Percentiles rank a stretch among this genome's conserved stretches.
Conservation (phyloP, 2,113 vertebrate genomes). For the Gallinago undulata region DNA sequence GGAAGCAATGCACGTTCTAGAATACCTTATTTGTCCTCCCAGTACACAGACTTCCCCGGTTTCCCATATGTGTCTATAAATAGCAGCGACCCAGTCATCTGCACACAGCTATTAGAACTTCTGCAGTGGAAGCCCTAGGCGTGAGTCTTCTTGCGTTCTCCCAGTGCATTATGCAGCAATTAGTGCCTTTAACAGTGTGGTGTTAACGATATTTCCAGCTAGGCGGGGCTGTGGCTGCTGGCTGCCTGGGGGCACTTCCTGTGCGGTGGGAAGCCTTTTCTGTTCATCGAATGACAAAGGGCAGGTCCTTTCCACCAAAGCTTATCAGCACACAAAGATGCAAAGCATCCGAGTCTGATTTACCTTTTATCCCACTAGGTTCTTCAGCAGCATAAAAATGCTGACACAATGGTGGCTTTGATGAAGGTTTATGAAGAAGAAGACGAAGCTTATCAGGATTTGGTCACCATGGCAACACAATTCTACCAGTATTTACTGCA, state of each 20-base stretch:
- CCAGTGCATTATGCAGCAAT: background rate
- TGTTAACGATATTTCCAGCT: background rate
- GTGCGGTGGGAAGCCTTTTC: background rate
- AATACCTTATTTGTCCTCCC: background rate
- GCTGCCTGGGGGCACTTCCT: background rate
- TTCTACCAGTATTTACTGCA: slow-evolving; percentile 94
- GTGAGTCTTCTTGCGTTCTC: background rate
- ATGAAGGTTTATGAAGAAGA: slow-evolving; percentile 88
- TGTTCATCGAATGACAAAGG: background rate
- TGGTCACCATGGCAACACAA: slow-evolving; percentile 85
- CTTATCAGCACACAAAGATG: accelerated
- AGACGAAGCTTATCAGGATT: slow-evolving; percentile 85
- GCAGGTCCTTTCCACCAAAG: background rate
- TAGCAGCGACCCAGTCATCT: background rate
- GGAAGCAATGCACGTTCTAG: background rate
- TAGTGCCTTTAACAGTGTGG: background rate
- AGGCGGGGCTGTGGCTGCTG: background rate
- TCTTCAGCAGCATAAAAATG: slow-evolving; percentile 79
- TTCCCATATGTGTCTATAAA: background rate
- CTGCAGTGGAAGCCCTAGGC: background rate
- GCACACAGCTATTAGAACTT: background rate
- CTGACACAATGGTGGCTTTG: slow-evolving; percentile 85
- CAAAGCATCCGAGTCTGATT: background rate
- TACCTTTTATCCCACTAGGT: slow-evolving; percentile 75
- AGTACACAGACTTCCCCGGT: background rate